Base-by-base conservation (phyloP, 2,888 invertebrate genomes). In the Sesamia inferens region DNA sequence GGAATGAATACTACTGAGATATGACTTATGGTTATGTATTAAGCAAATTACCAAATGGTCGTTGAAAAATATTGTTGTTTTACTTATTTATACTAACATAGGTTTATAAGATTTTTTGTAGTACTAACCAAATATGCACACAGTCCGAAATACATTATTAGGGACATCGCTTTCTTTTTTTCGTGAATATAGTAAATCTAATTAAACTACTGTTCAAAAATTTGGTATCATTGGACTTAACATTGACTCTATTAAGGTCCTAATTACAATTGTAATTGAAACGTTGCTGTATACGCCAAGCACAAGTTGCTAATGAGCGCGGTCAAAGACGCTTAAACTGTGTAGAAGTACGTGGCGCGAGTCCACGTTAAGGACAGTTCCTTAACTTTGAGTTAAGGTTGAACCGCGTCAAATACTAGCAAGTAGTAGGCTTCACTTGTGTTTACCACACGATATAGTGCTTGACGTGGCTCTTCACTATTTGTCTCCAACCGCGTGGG, bases 311-410 rank as follows among this genome's bases (percentile, higher is more conserved):
- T 76, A 76, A 78, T 76, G 81, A 76, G 81, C 67, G 71, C 82
- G 85, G 85, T 86, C 86, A 84, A 67, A 73, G 85, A 82, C 86
- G 63, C 71, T 39, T 62, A 13, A 39, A 48, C 61, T 47, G 57
- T 66, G 63, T n/a, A 57, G 55, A 54, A 57, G 62, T 70, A 70
- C 71, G 82, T 71, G 68, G 61, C 66, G 68, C 61, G 71, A 71
- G 8, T 72, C 84, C 68, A 22, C 62, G 8, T n/a, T 16, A 24
- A 31, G 54, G 24, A 59, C 31, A 31, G 31, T 3, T 31, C 31
- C 31, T 31, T 31, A 31, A 31, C n/a, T n/a, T n/a, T n/a, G n/a
- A n/a, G n/a, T 31, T 31, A 31, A 31, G 2, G 31, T 31, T 31
- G 31, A 31, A 3, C 7, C 51, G 54, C 61, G 44, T 59, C 31